phyloP scores from a whole-genome alignment of 2,113 vertebrate genomes.

The Nannospalax galili region DNA sequence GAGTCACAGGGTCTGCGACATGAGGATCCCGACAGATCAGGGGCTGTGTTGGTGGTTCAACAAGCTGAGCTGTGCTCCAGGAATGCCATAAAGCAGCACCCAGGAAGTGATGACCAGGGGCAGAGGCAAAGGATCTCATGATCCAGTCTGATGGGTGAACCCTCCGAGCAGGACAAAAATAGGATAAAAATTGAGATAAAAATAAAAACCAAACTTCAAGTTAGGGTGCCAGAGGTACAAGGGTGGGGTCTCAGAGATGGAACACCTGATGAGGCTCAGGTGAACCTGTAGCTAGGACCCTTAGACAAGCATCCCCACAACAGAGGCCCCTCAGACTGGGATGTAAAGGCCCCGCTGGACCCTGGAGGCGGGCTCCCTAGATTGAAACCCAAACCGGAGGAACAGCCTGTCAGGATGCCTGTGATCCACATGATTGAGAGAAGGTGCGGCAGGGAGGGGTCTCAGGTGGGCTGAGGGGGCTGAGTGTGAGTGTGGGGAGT shows the following conservation, averaged over 20 bases:
- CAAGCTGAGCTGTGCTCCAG: background rate
- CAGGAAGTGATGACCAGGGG: background rate
- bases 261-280: background rate
- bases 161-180: background rate
- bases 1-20: background rate
- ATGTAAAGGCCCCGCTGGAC: conserved; percentile 47
- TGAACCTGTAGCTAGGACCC: background rate
- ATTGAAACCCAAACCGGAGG: conserved; percentile 80
- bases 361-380: conserved; percentile 53
- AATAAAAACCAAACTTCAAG: background rate
- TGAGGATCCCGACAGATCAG: background rate
- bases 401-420: conserved; percentile 73
- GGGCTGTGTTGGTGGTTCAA: background rate
- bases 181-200: background rate
- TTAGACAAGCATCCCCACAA: background rate
- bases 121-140: background rate
- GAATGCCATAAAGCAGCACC: background rate
- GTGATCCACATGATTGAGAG: conserved; percentile 78
- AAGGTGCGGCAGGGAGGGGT: background rate
- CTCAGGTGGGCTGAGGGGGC: background rate
- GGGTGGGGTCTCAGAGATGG: background rate
- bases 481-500: background rate
- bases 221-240: background rate
- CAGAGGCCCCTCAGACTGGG: conserved; percentile 53
- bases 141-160: background rate